Base-by-base conservation (phyloP, 2,888 invertebrate species). In the Lysandra coridon region DNA sequence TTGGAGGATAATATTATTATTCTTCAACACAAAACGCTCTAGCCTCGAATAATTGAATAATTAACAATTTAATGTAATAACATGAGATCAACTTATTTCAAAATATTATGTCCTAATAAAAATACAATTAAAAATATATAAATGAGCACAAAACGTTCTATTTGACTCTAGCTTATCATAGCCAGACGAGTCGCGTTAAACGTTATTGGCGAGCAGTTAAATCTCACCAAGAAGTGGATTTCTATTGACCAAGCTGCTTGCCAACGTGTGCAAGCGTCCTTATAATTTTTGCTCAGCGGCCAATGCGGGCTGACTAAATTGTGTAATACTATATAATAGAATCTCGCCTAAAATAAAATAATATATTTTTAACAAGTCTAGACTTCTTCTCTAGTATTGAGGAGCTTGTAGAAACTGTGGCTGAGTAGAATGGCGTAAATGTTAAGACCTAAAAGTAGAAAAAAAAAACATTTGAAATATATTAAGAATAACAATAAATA, bases 351-450 rank as follows among this genome's bases (percentile, higher is more conserved):
- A 17, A 1, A 7, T 62, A 60, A 60, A 60, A 23, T 30, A 30
- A 30, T 64, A 10, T 64, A 23, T 7, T 64, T 64, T 30, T 23
- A 64, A 62, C 6, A 57, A 40, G 40, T 30, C 37, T 86, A 92
- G 12, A 93, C 88, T 81, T 90, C 92, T 86, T 93, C 93, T 75
- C 92, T 85, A 57, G 81, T 85, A 78, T 92, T 93, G 1, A 93
- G 84, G 75, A 88, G 85, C 78, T 88, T 88, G 86, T 93, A 92
- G 83, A 87, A 93, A 82, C 92, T 93, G 84, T 90, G 81, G 80
- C 89, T 87, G 10, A 93, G 83, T 0, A 93, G 85, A 57, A 92
- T 88, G 0, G 88, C 86, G 85, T 93, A 93, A 0, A 92, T 78
- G 81, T 91, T 93, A 33, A 90, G 79, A 80, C 85, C 93, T 93